These are phyloP conservation scores for Lasioglossum baleicum DNA, from an alignment of 1,140 invertebrate species.

Conservation along the genomic window DNA sequence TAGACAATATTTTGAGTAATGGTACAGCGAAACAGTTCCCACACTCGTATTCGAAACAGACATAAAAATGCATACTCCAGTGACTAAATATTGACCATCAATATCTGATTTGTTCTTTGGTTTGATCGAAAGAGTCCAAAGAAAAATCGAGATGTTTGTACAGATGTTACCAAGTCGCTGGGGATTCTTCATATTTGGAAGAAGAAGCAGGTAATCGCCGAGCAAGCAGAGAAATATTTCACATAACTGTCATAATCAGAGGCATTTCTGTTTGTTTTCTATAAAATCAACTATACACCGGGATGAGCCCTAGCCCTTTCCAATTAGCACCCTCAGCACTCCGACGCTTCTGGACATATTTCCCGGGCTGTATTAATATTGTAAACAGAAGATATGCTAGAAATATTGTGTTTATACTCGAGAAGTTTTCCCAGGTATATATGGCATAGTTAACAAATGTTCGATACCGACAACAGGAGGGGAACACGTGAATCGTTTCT, in stretches of 20 bases:
- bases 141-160: too few species aligned
- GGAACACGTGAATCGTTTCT: neutral
- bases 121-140: too few species aligned
- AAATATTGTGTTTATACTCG: slow-evolving; percentile 3
- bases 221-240: slow-evolving; percentile 53
- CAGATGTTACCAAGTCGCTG: too few species aligned
- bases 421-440: neutral
- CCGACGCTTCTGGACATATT: slow-evolving; percentile 20
- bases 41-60: too few species aligned
- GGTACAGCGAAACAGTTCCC: too few species aligned
- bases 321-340: slow-evolving; percentile 52
- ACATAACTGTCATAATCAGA: slow-evolving; percentile 30
- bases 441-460: neutral
- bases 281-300: slow-evolving; percentile 49
- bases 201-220: slow-evolving; percentile 39
- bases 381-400: slow-evolving; percentile 27
- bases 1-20: too few species aligned
- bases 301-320: slow-evolving; percentile 5
- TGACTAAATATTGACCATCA: too few species aligned
- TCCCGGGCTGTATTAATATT: slow-evolving; percentile 50
- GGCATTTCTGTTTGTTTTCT: slow-evolving; percentile 54
- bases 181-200: neutral
- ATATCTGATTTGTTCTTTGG: too few species aligned
- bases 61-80: too few species aligned
- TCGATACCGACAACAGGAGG: neutral